Evolutionary conservation across 2,888 invertebrate species (phyloP), one percentile per base, ranked within the genome.

Genomic region (Drosophila silvestris): DNA sequence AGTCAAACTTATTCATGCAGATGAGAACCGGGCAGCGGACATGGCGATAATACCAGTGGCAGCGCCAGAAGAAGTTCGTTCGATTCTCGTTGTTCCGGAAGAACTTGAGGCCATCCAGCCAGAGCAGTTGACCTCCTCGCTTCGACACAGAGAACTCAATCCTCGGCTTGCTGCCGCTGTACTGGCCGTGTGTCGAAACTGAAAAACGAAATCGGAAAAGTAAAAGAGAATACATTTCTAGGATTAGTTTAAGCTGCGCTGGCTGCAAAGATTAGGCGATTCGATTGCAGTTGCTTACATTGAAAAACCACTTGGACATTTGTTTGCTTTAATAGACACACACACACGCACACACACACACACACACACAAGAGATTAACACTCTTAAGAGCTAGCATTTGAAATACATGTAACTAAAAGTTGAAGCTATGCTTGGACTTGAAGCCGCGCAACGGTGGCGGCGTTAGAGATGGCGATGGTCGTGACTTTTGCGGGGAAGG

Each of bases 11-110:
- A 74, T 93, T 93, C 93, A 93, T 93, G 73, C 93, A 93, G 59
- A 93, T 93, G 28, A 93, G 77, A 0, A 93, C 93, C 1, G 93
- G 93, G 67, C 93, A 93, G 39, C 93, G 91, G 19, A 92, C 91
- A 32, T 91, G 91, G 0, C 93, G 89, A 76, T 93, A 93, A 70
- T 93, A 93, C 91, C 93, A 93, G 69, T 93, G 93, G 39, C 93
- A 93, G 51, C 93, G 91, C 93, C 93, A 93, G 63, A 92, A 93
- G 50, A 91, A 79, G 79, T 93, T 93, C 9, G 92, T 93, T 10
- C 93, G 91, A 81, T 93, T 93, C 76, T 93, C 93, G 69, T 93
- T 93, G 67, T 93, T 93, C 3, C 93, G 91, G 82, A 93, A 93
- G 79, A 92, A 93, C 74, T 93, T 93, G 14, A 93, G 66, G 0